Evolutionary conservation across 2,113 vertebrate genomes (phyloP).

Genomic region (Leptosomus discolor): DNA sequence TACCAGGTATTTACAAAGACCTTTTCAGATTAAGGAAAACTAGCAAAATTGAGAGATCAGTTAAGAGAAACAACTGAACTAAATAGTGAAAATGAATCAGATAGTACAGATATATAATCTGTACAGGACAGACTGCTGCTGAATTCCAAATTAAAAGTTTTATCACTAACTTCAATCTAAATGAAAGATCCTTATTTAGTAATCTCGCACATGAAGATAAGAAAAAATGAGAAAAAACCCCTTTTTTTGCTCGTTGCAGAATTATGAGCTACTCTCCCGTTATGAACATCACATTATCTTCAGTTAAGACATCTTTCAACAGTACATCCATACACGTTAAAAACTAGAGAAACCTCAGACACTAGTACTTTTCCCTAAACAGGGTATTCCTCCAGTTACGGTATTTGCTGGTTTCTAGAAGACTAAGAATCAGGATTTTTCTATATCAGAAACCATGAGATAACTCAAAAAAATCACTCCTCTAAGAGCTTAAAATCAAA

Average conservation of each 20-base stretch:
- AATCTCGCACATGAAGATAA: neutral
- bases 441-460: neutral
- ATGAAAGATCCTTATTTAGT: neutral
- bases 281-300: neutral
- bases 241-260: neutral
- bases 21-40: neutral
- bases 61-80: neutral
- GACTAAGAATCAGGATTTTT: neutral
- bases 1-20: neutral
- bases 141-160: neutral
- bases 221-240: accelerated
- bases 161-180: neutral
- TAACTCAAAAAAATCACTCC: neutral
- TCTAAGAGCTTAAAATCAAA: neutral
- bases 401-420: neutral
- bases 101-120: neutral
- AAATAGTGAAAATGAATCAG: neutral
- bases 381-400: neutral
- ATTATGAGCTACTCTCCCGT: neutral
- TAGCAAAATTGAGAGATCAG: neutral
- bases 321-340: neutral
- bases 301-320: neutral
- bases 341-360: neutral
- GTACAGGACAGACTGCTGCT: neutral
- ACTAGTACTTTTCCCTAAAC: neutral